Percentiles rank a stretch among this genome's conserved stretches.
Conservation (phyloP, 1,140 invertebrate species). For the Delia radicum region DNA sequence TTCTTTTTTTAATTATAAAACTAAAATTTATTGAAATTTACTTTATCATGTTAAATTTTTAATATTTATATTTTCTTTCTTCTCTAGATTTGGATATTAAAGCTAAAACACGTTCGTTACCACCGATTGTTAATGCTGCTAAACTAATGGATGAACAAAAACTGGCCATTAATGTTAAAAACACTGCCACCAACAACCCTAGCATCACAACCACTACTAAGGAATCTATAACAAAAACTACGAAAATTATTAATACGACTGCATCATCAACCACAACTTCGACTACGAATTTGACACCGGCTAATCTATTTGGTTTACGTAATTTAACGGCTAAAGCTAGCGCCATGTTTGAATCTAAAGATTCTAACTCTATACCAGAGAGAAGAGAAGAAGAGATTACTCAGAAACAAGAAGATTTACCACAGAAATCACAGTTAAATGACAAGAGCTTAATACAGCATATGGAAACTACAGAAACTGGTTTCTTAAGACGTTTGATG, state of each 20-base stretch:
- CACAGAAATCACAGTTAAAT: neutral
- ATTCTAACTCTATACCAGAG: constrained; percentile 23
- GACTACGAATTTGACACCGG: too few species aligned
- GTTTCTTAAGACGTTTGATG: constrained; percentile 67
- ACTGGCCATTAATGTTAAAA: too few species aligned
- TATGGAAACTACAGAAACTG: constrained; percentile 55
- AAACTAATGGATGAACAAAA: constrained; percentile 31
- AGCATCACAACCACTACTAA: too few species aligned
- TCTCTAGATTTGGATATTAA: constrained; percentile 49
- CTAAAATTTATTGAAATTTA: constrained; percentile 31
- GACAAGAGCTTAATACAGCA: neutral
- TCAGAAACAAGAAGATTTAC: neutral
- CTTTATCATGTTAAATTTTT: neutral
- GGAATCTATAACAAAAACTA: constrained; percentile 16
- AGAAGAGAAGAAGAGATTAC: neutral
- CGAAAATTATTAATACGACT: constrained; percentile 25
- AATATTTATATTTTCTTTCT: neutral
- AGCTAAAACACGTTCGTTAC: constrained; percentile 68
- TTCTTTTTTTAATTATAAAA: constrained; percentile 38
- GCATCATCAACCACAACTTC: constrained; percentile 22
- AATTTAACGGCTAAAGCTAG: constrained; percentile 25
- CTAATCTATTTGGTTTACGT: constrained; percentile 28
- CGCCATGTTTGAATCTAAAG: constrained; percentile 27
- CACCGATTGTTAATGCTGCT: constrained; percentile 58
- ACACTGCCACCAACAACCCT: constrained; percentile 5